Conservation (phyloP, 1,140 invertebrate genomes). For the Coptotermes formosanus region DNA sequence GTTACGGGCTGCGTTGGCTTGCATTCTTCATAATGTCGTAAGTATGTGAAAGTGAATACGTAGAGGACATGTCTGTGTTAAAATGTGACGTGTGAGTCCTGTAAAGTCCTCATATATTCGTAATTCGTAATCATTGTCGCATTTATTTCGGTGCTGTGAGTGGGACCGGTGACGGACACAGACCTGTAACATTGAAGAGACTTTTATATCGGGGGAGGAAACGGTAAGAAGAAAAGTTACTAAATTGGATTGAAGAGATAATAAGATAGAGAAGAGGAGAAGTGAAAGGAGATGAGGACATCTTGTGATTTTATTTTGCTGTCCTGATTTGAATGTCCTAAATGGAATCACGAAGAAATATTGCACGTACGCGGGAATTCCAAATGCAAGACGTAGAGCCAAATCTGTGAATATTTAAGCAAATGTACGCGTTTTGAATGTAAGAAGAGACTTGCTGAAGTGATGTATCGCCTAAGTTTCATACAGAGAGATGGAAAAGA, state of each 20-base stretch:
- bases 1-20: too few relatives aligned
- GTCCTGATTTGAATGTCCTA: not conserved
- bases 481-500: not conserved
- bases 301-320: constrained; percentile 2
- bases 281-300: not conserved
- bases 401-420: not conserved
- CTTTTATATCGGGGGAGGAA: not conserved
- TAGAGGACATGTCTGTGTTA: too few relatives aligned
- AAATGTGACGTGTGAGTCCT: too few relatives aligned
- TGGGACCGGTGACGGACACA: not conserved
- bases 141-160: too few relatives aligned
- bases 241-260: constrained; percentile 9
- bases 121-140: too few relatives aligned
- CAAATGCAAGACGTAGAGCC: not conserved
- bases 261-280: not conserved
- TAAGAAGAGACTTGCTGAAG: not conserved
- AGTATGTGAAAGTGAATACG: too few relatives aligned
- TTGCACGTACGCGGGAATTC: not conserved
- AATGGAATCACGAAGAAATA: not conserved
- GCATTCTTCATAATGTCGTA: too few relatives aligned
- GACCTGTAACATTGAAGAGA: too few relatives aligned
- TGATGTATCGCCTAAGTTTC: not conserved
- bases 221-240: not conserved
- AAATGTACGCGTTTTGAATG: not conserved
- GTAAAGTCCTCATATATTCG: too few relatives aligned